A percentile compares a stretch with the other conserved stretches of the same genome.
Conservation (phyloP, 2,113 vertebrate species). For the Synodontis membranacea region DNA sequence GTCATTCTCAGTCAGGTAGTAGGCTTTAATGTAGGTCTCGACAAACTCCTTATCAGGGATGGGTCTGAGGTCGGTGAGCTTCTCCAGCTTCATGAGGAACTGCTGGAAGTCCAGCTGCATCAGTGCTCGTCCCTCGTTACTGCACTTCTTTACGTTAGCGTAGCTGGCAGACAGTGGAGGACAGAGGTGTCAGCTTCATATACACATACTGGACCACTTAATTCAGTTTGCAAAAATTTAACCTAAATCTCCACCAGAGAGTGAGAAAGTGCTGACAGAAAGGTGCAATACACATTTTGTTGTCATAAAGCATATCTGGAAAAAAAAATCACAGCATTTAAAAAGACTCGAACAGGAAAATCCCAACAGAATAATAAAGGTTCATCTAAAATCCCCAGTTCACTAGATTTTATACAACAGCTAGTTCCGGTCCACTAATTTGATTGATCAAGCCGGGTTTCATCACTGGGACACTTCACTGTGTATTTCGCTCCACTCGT, state of each 20-base stretch:
- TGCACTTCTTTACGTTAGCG: constrained; percentile 97
- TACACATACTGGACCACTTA: constrained; percentile 5
- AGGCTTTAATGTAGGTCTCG: constrained; percentile 98
- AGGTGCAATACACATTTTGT: too few species aligned
- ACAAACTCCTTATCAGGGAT: constrained; percentile 99
- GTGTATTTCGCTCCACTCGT: too few species aligned
- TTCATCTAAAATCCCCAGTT: too few species aligned
- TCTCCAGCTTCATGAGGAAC: constrained; percentile 98
- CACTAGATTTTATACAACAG: too few species aligned
- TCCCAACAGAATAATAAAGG: too few species aligned
- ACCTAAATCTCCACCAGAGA: background rate
- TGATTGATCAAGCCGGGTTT: too few species aligned
- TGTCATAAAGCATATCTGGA: too few species aligned
- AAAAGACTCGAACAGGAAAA: too few species aligned
- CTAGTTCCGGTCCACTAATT: too few species aligned
- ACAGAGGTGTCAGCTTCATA: constrained; percentile 21
- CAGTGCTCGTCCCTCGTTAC: constrained; percentile 95
- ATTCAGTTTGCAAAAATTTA: constrained; percentile 26
- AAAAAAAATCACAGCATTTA: too few species aligned
- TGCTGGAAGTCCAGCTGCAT: constrained; percentile 99
- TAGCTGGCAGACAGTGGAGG: constrained; percentile 74
- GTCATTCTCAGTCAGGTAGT: constrained; percentile 97
- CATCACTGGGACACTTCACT: too few species aligned
- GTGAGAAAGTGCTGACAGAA: background rate
- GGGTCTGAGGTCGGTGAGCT: constrained; percentile 94